These are phyloP conservation scores for Trissolcus basalis DNA, from an alignment of 1,140 invertebrate genomes.

Conservation along the genomic window DNA sequence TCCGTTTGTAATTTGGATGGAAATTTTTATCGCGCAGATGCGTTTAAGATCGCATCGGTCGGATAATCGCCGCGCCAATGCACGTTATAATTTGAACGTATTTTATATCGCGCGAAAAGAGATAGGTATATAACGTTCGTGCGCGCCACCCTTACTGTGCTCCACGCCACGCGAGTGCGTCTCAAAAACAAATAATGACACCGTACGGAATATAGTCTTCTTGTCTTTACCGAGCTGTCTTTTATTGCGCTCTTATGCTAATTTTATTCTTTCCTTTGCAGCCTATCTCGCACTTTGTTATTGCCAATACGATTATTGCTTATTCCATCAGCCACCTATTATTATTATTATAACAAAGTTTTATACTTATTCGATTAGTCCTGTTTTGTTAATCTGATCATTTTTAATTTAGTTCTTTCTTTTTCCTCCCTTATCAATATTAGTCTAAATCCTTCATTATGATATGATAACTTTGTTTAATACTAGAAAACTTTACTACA, in stretches of 20 bases:
- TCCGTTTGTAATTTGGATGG: conserved; percentile 68
- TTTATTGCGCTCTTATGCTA: conserved; percentile 62
- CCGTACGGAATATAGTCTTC: conserved; percentile 60
- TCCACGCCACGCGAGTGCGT: conserved; percentile 48
- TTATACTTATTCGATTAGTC: too few species aligned
- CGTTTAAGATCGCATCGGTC: conserved; percentile 61
- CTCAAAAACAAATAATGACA: conserved; percentile 62
- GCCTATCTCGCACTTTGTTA: conserved; percentile 16
- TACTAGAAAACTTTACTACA: too few species aligned
- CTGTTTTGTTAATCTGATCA: too few species aligned
- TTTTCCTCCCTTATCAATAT: too few species aligned
- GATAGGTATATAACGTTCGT: conserved; percentile 51
- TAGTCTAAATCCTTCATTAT: too few species aligned
- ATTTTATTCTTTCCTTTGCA: conserved; percentile 49
- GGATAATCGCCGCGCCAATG: conserved; percentile 58
- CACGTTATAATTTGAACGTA: conserved; percentile 60
- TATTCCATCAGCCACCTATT: conserved; percentile 9
- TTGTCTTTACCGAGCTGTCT: conserved; percentile 57
- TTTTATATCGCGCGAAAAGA: conserved; percentile 45
- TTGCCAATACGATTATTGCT: conserved; percentile 37
- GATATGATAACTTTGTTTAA: too few species aligned
- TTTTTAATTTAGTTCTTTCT: too few species aligned
- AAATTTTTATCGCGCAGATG: conserved; percentile 69
- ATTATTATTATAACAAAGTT: conserved; percentile 32
- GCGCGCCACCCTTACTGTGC: conserved; percentile 59